Evolutionary conservation across 2,888 invertebrate species (phyloP).

Genomic region (Ichneumoninae sp.): DNA sequence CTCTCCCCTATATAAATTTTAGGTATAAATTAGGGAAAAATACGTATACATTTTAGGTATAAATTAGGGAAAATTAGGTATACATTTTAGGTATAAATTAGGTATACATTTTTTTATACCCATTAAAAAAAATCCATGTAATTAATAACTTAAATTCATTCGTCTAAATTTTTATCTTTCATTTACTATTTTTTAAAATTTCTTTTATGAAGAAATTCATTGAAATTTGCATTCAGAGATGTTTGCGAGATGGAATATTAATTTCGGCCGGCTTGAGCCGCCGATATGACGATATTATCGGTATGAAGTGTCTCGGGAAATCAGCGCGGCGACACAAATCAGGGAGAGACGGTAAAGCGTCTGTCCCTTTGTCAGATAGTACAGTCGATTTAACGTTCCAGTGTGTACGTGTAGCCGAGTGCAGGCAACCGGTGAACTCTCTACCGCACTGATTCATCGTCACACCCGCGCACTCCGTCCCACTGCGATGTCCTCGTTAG

Average conservation of each 20-base stretch:
- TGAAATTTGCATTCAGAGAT: not conserved
- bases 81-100: too few species aligned
- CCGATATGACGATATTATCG: not conserved
- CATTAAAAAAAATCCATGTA: not conserved
- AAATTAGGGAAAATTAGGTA: too few species aligned
- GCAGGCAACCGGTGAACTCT: conserved; percentile 71
- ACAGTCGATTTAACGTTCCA: conserved; percentile 81
- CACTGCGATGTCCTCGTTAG: conserved; percentile 83
- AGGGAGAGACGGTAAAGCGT: conserved; percentile 27
- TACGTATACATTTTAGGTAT: too few species aligned
- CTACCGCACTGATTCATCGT: conserved; percentile 82
- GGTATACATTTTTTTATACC: not conserved
- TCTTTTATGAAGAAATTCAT: not conserved
- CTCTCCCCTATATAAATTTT: too few species aligned
- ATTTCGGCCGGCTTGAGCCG: not conserved
- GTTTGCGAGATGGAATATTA: not conserved
- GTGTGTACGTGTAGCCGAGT: conserved; percentile 58
- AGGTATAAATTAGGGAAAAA: too few species aligned
- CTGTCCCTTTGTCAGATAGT: conserved; percentile 71
- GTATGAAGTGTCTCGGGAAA: conserved; percentile 33
- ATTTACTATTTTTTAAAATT: not conserved
- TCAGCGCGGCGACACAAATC: conserved; percentile 20
- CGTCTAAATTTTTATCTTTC: not conserved
- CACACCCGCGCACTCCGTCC: conserved; percentile 83
- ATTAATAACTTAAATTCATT: not conserved